Conservation (phyloP, 53 echinoderm and acorn worm genomes). For the Temnopleurus reevesii region DNA sequence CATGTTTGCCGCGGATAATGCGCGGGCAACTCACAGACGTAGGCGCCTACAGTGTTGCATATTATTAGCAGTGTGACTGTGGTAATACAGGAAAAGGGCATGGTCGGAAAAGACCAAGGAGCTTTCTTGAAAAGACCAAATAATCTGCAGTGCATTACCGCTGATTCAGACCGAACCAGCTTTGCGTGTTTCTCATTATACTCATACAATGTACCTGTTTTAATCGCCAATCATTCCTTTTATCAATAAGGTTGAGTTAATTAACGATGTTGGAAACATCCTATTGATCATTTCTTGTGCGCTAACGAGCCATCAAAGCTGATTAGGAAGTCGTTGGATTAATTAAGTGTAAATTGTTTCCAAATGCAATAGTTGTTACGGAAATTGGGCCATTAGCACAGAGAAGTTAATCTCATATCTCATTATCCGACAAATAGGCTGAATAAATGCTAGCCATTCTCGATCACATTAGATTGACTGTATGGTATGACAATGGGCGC, state of each 20-base stretch:
- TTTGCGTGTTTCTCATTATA: neutral
- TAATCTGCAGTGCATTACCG: neutral
- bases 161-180: too few species aligned
- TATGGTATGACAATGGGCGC: too few species aligned
- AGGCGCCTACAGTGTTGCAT: too few species aligned
- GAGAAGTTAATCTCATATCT: too few species aligned
- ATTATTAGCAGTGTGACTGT: too few species aligned
- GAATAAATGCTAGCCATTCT: too few species aligned
- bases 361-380: neutral
- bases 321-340: neutral
- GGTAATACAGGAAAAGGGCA: too few species aligned
- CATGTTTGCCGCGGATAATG: too few species aligned
- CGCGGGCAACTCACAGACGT: too few species aligned
- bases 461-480: too few species aligned
- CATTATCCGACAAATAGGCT: too few species aligned
- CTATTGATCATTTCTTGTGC: neutral
- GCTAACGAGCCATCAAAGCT: neutral
- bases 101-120: too few species aligned
- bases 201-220: neutral
- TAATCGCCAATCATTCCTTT: neutral
- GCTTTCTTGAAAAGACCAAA: neutral
- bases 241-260: neutral
- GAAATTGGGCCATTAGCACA: constrained; percentile 1
- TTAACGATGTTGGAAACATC: neutral
- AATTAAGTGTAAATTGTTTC: neutral